Conservation (phyloP, 1,140 invertebrate species). For the Campoletis sonorensis region DNA sequence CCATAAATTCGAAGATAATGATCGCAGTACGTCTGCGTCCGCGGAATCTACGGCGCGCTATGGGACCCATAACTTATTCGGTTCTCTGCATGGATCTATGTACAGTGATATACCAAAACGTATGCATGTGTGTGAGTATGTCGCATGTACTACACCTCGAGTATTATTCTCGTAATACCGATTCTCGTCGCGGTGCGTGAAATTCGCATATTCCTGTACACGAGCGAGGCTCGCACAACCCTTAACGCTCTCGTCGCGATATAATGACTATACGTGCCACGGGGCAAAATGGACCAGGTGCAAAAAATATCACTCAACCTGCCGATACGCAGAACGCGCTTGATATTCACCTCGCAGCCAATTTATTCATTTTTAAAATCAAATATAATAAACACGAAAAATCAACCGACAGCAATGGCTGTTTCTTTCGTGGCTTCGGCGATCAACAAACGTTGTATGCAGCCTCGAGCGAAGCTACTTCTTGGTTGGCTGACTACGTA, state of each 20-base stretch:
- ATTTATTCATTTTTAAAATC: background rate
- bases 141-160: conserved; percentile 29
- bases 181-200: conserved; percentile 17
- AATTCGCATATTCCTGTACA: conserved; percentile 8
- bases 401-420: no score
- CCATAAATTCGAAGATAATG: conserved; percentile 75
- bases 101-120: conserved; percentile 45
- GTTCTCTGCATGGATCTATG: conserved; percentile 61
- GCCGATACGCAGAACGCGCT: background rate
- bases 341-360: background rate
- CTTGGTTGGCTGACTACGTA: no score
- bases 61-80: conserved; percentile 74
- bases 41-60: conserved; percentile 72
- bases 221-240: background rate
- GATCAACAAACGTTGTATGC: no score
- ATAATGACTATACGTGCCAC: conserved; percentile 20
- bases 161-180: conserved; percentile 9
- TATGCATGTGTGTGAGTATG: background rate
- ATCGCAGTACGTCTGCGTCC: conserved; percentile 75
- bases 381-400: no score
- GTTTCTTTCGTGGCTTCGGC: no score
- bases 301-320: background rate
- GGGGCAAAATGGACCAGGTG: background rate
- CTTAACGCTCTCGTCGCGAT: conserved; percentile 32
- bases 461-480: no score